Base-by-base conservation (phyloP, 2,113 vertebrate genomes). In the Corvus cornix region DNA sequence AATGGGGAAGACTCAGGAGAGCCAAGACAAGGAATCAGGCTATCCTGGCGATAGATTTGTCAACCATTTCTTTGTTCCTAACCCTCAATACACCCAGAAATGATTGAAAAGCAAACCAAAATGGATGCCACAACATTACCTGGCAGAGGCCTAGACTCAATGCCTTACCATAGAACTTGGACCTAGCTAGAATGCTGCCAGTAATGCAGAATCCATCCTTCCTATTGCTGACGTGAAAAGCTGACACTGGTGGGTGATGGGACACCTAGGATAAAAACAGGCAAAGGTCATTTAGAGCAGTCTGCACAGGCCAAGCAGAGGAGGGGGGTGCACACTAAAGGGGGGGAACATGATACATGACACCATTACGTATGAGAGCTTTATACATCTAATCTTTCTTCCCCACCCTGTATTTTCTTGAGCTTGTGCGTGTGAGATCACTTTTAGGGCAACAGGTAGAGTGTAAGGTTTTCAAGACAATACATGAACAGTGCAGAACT, bases 161-260 rank as follows among this genome's bases (percentile, higher is more conserved):
- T 49, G 72, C 48, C 95, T 92, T 98, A 99, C 99, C 99, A 30
- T 99, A 99, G 97, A 99, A 99, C 95, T 98, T 99, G 77, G 99
- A 99, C 94, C 98, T 99, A 74, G 99, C 99, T 22, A 99, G 97
- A 97, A 99, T 98, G 97, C 99, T 99, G 73, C 99, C 99, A 18
- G 98, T 98, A 55, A 99, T 98, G 84, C 98, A 99, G 97, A 99
- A 99, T 30, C 99, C 99, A 4, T 99, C 99, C 84, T 99, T 99
- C 84, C 98, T 98, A 95, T 99, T 99, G 98, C 99, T 99, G 97
- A 99, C 93, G 2, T 99, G 98, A 97, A 99, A 99, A 96, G 99
- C 99, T 37, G 99, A 99, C 97, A 99, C 98, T 5, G 99, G 99
- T 0, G 99, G 99, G 87, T 99, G 99, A 96, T 99, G 99, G 35